A percentile compares a stretch with the other conserved stretches of the same genome.
phyloP scores from a whole-genome alignment of 2,888 invertebrate genomes.

The Tridacna gigas region DNA sequence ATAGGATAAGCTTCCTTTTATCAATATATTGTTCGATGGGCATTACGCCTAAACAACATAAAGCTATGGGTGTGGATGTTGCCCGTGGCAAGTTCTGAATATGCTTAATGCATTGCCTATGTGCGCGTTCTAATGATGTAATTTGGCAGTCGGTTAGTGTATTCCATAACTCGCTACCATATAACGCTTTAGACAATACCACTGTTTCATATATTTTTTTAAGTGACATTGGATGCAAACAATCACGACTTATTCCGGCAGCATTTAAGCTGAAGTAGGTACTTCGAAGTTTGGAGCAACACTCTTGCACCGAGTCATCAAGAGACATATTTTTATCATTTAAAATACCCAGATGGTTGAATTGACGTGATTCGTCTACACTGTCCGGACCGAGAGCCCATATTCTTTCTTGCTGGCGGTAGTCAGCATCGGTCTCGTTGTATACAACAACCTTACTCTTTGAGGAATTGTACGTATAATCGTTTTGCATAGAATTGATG shows the following conservation, averaged over 20 bases:
- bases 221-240: neutral
- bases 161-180: slow-evolving; percentile 14
- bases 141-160: neutral
- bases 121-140: neutral
- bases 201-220: slow-evolving; percentile 9
- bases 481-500: neutral
- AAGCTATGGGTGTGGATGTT: neutral
- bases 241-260: neutral
- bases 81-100: neutral
- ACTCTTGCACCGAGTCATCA: neutral
- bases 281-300: neutral
- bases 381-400: slow-evolving; percentile 1
- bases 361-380: neutral
- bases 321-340: slow-evolving; percentile 6
- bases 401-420: neutral
- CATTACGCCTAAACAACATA: neutral
- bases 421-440: neutral
- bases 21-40: slow-evolving; percentile 15
- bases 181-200: slow-evolving; percentile 4
- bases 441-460: slow-evolving; percentile 9
- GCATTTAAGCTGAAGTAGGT: neutral
- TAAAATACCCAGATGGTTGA: neutral
- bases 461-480: slow-evolving; percentile 8
- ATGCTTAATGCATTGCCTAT: neutral
- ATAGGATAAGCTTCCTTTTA: slow-evolving; percentile 3